A percentile compares a stretch with the other conserved stretches of the same genome.
phyloP scores from a whole-genome alignment of 2,113 vertebrate genomes.

The Nesoenas mayeri region DNA sequence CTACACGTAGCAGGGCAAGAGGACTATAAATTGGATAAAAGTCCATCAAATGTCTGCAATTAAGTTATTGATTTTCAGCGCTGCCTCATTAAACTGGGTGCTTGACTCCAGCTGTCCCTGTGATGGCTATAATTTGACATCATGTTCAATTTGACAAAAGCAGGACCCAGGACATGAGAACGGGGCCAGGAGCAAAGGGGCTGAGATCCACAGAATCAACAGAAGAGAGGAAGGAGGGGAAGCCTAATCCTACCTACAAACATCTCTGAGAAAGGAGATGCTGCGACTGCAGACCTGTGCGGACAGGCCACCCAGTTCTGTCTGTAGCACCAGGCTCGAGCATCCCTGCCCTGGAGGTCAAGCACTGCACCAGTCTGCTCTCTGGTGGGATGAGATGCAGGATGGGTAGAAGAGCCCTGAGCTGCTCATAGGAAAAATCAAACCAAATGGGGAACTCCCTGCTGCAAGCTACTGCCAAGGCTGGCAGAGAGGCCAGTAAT shows the following conservation, averaged over 20 bases:
- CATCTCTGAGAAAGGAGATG: background rate
- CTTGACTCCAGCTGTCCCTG: conserved; percentile 68
- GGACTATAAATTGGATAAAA: conserved; percentile 78
- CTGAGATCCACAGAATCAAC: background rate
- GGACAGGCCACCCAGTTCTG: background rate
- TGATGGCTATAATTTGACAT: conserved; percentile 78
- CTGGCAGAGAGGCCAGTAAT: background rate
- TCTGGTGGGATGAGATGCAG: background rate
- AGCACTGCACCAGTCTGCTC: background rate
- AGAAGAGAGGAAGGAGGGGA: background rate
- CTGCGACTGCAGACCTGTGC: background rate
- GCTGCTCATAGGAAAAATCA: background rate
- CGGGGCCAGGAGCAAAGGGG: background rate
- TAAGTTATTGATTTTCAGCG: conserved; percentile 82
- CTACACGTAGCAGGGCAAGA: conserved; percentile 67
- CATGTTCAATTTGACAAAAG: conserved; percentile 77
- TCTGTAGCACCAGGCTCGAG: background rate
- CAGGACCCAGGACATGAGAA: conserved; percentile 43
- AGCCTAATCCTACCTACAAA: background rate
- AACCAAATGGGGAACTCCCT: background rate
- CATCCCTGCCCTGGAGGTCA: background rate
- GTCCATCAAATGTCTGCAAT: conserved; percentile 78
- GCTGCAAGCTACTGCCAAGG: background rate
- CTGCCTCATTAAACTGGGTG: conserved; percentile 77
- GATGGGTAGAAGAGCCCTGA: background rate